Evolutionary conservation across 1,140 invertebrate genomes (phyloP), one percentile per base, ranked within the genome.

Genomic region (Drosophila chauvacae): DNA sequence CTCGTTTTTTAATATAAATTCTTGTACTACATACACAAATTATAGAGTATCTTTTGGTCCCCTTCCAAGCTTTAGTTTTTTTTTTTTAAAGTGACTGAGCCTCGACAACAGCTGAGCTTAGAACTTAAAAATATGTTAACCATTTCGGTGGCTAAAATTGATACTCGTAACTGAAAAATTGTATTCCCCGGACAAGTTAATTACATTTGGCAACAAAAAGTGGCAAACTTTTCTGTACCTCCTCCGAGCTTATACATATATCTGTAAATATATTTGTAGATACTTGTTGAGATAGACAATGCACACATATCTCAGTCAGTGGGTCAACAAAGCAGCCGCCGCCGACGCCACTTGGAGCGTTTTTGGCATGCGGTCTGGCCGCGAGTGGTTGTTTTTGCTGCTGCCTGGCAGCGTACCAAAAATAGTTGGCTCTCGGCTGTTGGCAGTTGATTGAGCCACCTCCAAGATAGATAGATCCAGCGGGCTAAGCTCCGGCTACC

Each of bases 281-380:
- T 70, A 68, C 66, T 68, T 68, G 66, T 69, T 47, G 28, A 65
- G 63, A 68, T 76, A 74, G 51, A 50, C 53, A 53, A 59, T 74
- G 57, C 57, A 39, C 33, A 70, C 53, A 65, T 87, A 88, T 90
- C 79, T 88, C 84, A 90, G 84, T 88, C 84, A 88, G 84, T 88
- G 84, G 84, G 84, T 88, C 84, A 77, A 88, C 63, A 87, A 88
- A 81, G 77, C 77, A 60, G 69, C 83, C 55, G 35, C 69, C 50
- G 30, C 62, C 66, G 66, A 55, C 58, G 84, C 77, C 80, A 75
- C 80, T 87, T 87, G 64, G 39, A 84, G 58, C 84, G 73, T 78
- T 87, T 87, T 88, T 88, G 84, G 84, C 85, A 90, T 88, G 82
- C 70, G 82, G 69, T 75, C 53, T 45, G 62, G 44, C 62, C 39